Evolutionary conservation across 2,113 vertebrate species (phyloP).

Genomic region (Puffinus mauretanicus): DNA sequence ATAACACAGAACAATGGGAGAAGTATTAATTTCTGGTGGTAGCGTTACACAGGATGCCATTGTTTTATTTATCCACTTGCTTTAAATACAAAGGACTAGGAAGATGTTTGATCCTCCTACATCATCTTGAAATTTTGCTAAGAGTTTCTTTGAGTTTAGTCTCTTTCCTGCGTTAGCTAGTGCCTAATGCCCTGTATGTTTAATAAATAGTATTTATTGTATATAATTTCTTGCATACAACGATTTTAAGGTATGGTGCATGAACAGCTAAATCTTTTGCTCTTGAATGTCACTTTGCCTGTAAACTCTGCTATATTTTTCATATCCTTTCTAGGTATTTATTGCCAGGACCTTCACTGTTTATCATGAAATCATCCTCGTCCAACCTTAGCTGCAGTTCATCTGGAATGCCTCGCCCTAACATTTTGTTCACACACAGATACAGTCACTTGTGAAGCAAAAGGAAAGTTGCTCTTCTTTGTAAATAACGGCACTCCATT

Average conservation of each 20-base stretch:
- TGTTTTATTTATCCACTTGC: background rate
- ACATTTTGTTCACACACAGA: conserved; percentile 85
- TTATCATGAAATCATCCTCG: conserved; percentile 89
- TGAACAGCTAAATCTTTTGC: background rate
- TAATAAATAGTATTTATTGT: background rate
- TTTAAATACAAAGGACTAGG: background rate
- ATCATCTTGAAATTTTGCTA: background rate
- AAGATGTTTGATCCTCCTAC: background rate
- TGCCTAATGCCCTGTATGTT: background rate
- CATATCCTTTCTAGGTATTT: conserved; percentile 85
- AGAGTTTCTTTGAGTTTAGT: background rate
- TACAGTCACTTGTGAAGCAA: conserved; percentile 87
- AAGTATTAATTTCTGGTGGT: background rate
- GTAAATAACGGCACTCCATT: conserved; percentile 66
- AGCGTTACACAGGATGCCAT: background rate
- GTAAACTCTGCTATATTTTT: conserved; percentile 60
- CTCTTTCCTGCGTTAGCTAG: background rate
- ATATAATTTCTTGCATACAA: background rate
- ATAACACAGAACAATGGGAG: background rate
- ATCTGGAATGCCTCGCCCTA: conserved; percentile 81
- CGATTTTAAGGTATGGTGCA: background rate
- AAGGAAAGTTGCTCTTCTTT: conserved; percentile 46
- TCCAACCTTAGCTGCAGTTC: conserved; percentile 83
- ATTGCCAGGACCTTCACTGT: conserved; percentile 91
- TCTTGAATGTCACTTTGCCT: conserved; percentile 19